Conservation (phyloP, 2,113 vertebrate genomes). For the Andinoacara biseriatus region DNA sequence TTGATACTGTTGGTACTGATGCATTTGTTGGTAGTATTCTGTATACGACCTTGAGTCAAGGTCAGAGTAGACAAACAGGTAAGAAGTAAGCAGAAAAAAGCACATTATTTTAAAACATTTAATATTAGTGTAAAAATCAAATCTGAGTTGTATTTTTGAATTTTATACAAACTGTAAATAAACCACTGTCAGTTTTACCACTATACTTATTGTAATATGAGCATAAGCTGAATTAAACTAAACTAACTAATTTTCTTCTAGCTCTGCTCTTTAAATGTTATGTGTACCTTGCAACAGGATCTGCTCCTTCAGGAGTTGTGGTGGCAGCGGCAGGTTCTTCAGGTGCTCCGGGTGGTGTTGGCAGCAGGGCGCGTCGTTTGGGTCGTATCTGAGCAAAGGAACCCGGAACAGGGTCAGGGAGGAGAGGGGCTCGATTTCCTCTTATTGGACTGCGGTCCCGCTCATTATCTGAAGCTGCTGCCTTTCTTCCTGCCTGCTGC, state of each 20-base stretch:
- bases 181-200: background rate
- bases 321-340: slow-evolving; percentile 69
- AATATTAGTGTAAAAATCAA: background rate
- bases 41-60: slow-evolving; percentile 76
- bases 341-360: slow-evolving; percentile 79
- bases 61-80: background rate
- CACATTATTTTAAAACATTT: background rate
- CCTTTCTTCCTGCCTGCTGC: slow-evolving; percentile 79
- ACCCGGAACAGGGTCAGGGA: slow-evolving; percentile 80
- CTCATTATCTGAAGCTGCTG: slow-evolving; percentile 61
- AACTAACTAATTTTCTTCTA: background rate
- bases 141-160: background rate
- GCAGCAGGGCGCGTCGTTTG: slow-evolving; percentile 80
- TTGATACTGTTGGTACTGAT: slow-evolving; percentile 83
- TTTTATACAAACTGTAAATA: background rate
- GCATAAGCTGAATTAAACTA: background rate
- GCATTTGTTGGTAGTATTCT: slow-evolving; percentile 84
- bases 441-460: slow-evolving; percentile 82
- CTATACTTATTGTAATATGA: background rate
- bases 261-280: background rate
- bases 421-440: slow-evolving; percentile 75
- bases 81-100: background rate
- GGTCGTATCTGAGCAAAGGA: slow-evolving; percentile 73
- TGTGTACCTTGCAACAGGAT: slow-evolving; percentile 80
- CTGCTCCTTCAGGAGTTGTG: slow-evolving; percentile 69